A percentile compares a stretch with the other conserved stretches of the same genome.
phyloP scores from a whole-genome alignment of 1,140 invertebrate genomes.

The Drosophila hydei region DNA sequence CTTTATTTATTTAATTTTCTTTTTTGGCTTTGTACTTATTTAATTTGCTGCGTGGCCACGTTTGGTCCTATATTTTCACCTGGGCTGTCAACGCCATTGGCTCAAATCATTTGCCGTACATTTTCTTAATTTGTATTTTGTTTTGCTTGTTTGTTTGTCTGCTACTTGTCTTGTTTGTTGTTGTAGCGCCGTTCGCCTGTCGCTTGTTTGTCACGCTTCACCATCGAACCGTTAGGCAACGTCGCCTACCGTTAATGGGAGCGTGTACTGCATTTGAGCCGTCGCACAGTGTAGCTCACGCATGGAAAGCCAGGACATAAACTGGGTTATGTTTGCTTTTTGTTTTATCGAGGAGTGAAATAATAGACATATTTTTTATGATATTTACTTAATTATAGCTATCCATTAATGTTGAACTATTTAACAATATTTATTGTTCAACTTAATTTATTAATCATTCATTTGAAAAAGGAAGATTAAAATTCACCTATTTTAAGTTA shows the following conservation, averaged over 20 bases:
- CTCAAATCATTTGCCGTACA: constrained; percentile 31
- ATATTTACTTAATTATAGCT: too few species aligned
- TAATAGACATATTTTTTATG: too few species aligned
- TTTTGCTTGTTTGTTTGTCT: constrained; percentile 15
- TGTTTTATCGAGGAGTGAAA: too few species aligned
- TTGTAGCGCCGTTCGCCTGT: constrained; percentile 30
- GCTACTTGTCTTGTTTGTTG: constrained; percentile 23
- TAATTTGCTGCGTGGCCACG: constrained; percentile 26
- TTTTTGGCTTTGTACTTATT: constrained; percentile 2
- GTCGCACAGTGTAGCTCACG: constrained; percentile 4
- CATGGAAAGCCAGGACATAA: neutral
- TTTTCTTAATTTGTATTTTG: constrained; percentile 24
- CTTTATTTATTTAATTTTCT: constrained; percentile 23
- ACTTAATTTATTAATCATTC: too few species aligned
- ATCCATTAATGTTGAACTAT: too few species aligned
- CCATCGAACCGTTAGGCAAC: constrained; percentile 57
- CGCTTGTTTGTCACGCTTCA: constrained; percentile 73
- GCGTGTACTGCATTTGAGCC: constrained; percentile 31
- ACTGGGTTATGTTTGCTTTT: neutral
- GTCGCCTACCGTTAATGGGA: constrained; percentile 66
- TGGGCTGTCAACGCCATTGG: constrained; percentile 13
- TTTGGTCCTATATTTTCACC: constrained; percentile 26
- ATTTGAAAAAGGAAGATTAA: too few species aligned
- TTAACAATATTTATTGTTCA: too few species aligned
- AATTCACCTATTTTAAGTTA: too few species aligned